Evolutionary conservation across 2,113 vertebrate species (phyloP), one percentile per base, ranked within the genome.

Genomic region (Phrynocephalus versicolor): DNA sequence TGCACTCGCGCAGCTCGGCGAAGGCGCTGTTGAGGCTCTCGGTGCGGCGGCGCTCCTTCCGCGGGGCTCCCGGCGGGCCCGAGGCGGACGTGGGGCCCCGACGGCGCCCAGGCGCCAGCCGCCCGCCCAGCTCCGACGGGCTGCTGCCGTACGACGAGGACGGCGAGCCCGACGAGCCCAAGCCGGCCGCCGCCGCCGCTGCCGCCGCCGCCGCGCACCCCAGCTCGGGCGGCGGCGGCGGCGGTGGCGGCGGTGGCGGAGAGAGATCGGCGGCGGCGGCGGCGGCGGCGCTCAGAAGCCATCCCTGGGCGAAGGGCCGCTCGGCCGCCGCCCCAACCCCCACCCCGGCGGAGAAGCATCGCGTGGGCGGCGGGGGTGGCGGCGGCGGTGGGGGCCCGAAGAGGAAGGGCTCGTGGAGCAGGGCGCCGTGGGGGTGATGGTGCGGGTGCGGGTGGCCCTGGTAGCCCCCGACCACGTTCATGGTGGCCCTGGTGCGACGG

Each of bases 391-490:
- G 84, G 21, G 77, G 77, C 77, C 97, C 96, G 88, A 98, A 97
- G 70, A 98, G 97, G 88, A 98, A 98, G 8, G 97, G 96, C 19
- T 98, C 97, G 95, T 98, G 98, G 92, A 98, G 97, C 94, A 98
- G 95, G 83, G 97, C 97, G 96, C 84, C 85, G 77, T 41, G 90
- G 91, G 86, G 93, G 94, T 85, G 69, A 91, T 97, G 97, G 90
- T 95, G 90, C 57, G 94, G 96, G 83, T 95, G 96, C 30, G 91
- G 94, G 45, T 94, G 94, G 89, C 97, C 96, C 93, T 97, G 97
- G 95, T 98, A 99, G 91, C 97, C 94, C 91, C 98, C 97, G 91
- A 99, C 98, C 74, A 99, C 96, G 96, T 98, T 99, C 98, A 99
- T 99, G 92, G 92, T 86, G 79, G 90, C 94, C 91, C 93, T 74